phyloP scores from a whole-genome alignment of 2,113 vertebrate species.

The Dipodomys stephensi region DNA sequence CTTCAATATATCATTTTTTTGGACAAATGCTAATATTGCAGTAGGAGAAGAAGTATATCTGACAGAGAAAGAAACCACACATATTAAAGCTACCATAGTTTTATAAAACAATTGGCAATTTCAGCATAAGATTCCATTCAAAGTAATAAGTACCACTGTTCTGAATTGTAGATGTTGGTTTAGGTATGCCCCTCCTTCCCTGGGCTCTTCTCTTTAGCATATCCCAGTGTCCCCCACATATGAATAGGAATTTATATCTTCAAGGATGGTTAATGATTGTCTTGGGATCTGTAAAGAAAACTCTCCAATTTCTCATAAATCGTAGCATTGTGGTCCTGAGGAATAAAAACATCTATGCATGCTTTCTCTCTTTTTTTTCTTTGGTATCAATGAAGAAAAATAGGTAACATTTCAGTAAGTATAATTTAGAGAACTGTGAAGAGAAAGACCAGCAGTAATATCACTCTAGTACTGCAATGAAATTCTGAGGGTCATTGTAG shows the following conservation, averaged over 20 bases:
- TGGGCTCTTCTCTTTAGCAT: not conserved
- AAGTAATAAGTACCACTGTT: not conserved
- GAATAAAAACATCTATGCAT: not conserved
- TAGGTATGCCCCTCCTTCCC: not conserved
- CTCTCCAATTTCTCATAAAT: constrained; percentile 39
- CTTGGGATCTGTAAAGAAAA: constrained; percentile 11
- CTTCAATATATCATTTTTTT: not conserved
- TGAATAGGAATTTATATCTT: not conserved
- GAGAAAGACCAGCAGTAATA: not conserved
- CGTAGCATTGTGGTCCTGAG: not conserved
- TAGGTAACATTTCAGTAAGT: not conserved
- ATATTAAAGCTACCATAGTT: not conserved
- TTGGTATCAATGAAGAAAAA: not conserved
- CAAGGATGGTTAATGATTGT: constrained; percentile 35
- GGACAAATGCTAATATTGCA: not conserved
- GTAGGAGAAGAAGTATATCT: not conserved
- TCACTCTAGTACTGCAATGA: not conserved
- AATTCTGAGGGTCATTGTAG: not conserved
- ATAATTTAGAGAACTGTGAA: not conserved
- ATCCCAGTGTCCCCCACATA: not conserved
- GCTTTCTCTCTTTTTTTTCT: not conserved
- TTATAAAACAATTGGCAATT: not conserved
- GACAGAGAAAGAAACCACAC: not conserved
- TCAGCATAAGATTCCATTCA: not conserved
- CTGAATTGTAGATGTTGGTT: not conserved